Evolutionary conservation across 1,140 invertebrate genomes (phyloP), one percentile per base, ranked within the genome.

Genomic region (Apis florea): DNA sequence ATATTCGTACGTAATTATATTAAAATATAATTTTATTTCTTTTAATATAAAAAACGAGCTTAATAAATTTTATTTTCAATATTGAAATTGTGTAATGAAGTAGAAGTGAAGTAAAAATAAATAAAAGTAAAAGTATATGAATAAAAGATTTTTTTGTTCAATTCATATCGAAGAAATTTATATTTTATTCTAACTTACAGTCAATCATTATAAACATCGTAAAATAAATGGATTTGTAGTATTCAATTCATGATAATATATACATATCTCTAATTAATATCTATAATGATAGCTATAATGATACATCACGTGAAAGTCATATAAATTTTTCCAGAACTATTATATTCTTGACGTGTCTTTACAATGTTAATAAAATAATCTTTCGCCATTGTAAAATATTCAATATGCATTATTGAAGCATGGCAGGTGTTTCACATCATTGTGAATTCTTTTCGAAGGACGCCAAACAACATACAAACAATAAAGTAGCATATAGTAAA

Each of bases 361-460:
- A 31, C 21, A 63, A 85, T 79, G 63, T 49, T 80, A 56, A 70
- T 83, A 86, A 85, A 66, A 59, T 54, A 64, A 83, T 77, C 63
- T 70, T 24, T 11, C 21, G 47, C 12, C 59, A 2, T 1, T 3
- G 31, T 31, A 47, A 73, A 69, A 58, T 63, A 64, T 26, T 49
- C 56, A 40, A 0, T 11, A 47, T 87, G 49, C 77, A 87, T 87
- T 87, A 87, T 86, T 87, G 11, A 86, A 47, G 84, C 64, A 59
- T 73, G 53, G 54, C 85, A 87, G 85, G 77, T 87, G 85, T 58
- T n/a, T n/a, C n/a, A n/a, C 76, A 40, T 63, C 40, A 61, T 76
- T 49, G 49, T 59, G 31, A 56, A 66, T 49, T 31, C 26, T 56
- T 63, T 24, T 49, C 40, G 77, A 87, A 87, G 85, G 85, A 58